Conservation (phyloP, 2,113 vertebrate genomes). For the Neodon shergylaensis region DNA sequence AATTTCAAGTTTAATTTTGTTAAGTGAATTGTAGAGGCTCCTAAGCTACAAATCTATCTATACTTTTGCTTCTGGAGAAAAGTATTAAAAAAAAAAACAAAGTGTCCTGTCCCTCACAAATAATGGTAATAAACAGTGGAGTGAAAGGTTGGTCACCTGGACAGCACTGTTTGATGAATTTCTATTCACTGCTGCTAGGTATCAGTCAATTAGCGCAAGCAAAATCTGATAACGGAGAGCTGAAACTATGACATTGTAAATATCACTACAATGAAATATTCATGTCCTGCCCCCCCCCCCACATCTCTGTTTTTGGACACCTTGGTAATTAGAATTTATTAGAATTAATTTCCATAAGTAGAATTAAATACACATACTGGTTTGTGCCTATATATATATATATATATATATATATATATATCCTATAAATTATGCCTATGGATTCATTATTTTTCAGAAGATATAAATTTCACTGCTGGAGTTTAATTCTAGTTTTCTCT, state of each 20-base stretch:
- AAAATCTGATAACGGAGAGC: not conserved
- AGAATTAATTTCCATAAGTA: constrained; percentile 17
- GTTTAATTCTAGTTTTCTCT: not conserved
- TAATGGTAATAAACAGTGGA: not conserved
- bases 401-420: not conserved
- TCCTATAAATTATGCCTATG: not conserved
- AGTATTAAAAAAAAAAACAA: constrained; percentile 40
- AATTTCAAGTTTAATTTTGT: constrained; percentile 28
- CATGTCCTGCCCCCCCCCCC: not conserved
- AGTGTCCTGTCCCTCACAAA: not conserved
- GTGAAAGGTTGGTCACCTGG: not conserved
- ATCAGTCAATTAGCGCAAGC: not conserved
- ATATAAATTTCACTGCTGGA: not conserved
- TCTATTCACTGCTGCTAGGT: not conserved
- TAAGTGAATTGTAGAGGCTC: constrained; percentile 29
- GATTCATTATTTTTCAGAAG: not conserved
- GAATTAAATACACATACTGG: not conserved
- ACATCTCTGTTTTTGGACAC: not conserved
- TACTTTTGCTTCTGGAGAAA: not conserved
- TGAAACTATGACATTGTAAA: not conserved
- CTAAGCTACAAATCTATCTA: not conserved
- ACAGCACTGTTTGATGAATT: not conserved
- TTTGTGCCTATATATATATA: not conserved
- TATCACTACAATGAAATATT: constrained; percentile 7
- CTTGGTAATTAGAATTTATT: not conserved